A percentile compares a stretch with the other conserved stretches of the same genome.
phyloP scores from a whole-genome alignment of 2,797 vertebrate genomes.

The Alosa sapidissima region DNA sequence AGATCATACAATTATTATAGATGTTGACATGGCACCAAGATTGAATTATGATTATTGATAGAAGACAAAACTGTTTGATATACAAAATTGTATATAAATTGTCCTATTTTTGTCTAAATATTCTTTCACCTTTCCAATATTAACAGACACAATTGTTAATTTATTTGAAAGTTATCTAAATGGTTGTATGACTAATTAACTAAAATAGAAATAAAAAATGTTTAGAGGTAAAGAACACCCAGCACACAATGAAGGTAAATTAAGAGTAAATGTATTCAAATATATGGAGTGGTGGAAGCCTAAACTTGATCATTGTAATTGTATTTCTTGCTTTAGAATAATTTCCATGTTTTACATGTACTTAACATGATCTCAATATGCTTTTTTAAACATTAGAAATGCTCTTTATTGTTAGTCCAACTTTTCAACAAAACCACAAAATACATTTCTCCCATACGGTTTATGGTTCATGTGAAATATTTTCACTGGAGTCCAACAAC shows the following conservation, averaged over 20 bases:
- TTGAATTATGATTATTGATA: neutral
- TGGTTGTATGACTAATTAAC: neutral
- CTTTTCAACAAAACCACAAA: neutral
- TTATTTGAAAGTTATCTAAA: neutral
- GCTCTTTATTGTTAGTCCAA: neutral
- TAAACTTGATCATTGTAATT: neutral
- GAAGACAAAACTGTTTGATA: neutral
- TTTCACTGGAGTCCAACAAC: neutral
- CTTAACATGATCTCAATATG: neutral
- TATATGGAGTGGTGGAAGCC: neutral
- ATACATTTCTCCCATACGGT: neutral
- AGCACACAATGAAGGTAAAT: neutral
- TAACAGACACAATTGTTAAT: neutral
- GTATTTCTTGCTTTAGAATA: neutral
- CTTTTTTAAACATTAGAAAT: neutral
- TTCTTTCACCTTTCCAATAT: neutral
- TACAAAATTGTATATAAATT: neutral
- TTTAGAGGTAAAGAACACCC: neutral
- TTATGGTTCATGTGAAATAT: neutral
- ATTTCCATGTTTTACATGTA: neutral
- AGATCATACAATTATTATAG: neutral
- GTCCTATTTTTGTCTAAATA: neutral
- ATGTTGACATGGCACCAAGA: neutral
- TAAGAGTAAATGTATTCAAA: neutral
- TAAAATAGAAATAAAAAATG: neutral